Evolutionary conservation across 1,140 invertebrate species (phyloP).

Genomic region (Holotrichia oblita): DNA sequence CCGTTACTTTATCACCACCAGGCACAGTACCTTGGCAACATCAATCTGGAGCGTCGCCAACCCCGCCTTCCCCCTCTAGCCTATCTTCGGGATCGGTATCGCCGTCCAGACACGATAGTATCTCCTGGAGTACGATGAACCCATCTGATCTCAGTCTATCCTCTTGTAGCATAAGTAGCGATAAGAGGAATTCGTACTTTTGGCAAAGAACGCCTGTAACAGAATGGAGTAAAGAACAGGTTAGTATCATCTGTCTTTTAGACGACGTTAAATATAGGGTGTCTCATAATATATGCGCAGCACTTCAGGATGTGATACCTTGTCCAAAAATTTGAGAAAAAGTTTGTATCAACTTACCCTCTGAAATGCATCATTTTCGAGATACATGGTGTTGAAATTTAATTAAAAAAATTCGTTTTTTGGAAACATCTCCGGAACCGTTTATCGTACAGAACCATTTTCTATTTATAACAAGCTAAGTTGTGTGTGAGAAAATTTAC

Average conservation of each 20-base stretch:
- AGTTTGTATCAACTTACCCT: too few species aligned
- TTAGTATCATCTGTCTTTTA: slow-evolving; percentile 52
- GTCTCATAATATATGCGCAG: too few species aligned
- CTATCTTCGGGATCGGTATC: slow-evolving; percentile 70
- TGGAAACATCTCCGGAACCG: too few species aligned
- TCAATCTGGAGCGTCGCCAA: slow-evolving; percentile 59
- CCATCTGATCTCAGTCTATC: slow-evolving; percentile 63
- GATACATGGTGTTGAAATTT: too few species aligned
- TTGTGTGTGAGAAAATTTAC: too few species aligned
- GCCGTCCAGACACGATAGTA: slow-evolving; percentile 55
- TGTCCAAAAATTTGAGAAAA: too few species aligned
- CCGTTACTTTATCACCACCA: slow-evolving; percentile 66
- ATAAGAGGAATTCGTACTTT: slow-evolving; percentile 71
- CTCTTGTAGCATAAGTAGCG: slow-evolving; percentile 71
- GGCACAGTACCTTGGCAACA: slow-evolving; percentile 68
- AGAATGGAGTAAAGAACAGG: slow-evolving; percentile 90
- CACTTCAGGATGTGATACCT: too few species aligned
- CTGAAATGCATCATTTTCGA: too few species aligned
- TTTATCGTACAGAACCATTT: too few species aligned
- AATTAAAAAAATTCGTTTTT: too few species aligned
- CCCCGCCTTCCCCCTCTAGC: slow-evolving; percentile 71
- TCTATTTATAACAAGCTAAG: too few species aligned
- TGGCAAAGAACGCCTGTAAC: slow-evolving; percentile 77
- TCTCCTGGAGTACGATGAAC: slow-evolving; percentile 59
- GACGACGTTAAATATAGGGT: too few species aligned